phyloP scores from a whole-genome alignment of 1,140 invertebrate genomes.

The Grapholita molesta region DNA sequence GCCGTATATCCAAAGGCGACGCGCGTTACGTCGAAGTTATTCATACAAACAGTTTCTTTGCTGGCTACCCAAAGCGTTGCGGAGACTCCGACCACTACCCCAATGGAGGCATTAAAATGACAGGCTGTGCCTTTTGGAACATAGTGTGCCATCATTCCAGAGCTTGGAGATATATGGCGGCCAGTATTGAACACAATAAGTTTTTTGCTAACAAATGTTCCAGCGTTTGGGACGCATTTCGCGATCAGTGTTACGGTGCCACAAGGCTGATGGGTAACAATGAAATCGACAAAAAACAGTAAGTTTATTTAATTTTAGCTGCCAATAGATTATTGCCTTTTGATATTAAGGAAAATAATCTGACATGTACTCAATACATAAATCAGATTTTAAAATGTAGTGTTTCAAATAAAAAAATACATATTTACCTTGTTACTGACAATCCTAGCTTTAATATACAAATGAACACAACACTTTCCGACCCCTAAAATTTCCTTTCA shows the following conservation, averaged over 20 bases:
- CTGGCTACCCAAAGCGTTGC: conserved; percentile 48
- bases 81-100: conserved; percentile 75
- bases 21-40: conserved; percentile 79
- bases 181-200: conserved; percentile 51
- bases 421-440: too few relatives aligned
- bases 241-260: conserved; percentile 23
- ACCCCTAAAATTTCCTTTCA: too few relatives aligned
- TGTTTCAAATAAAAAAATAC: too few relatives aligned
- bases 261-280: conserved; percentile 35
- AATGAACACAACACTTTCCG: too few relatives aligned
- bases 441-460: too few relatives aligned
- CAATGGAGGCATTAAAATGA: conserved; percentile 29
- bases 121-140: conserved; percentile 17
- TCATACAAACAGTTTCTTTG: conserved; percentile 76
- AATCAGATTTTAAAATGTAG: too few relatives aligned
- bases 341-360: too few relatives aligned
- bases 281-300: conserved; percentile 29
- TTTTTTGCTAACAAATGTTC: conserved; percentile 27
- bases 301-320: background rate
- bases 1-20: conserved; percentile 74
- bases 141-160: conserved; percentile 59
- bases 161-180: conserved; percentile 74
- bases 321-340: too few relatives aligned
- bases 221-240: conserved; percentile 15
- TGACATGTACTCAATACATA: too few relatives aligned